These are phyloP conservation scores for Aricia artaxerxes DNA, from an alignment of 2,888 invertebrate genomes.

Conservation along the genomic window DNA sequence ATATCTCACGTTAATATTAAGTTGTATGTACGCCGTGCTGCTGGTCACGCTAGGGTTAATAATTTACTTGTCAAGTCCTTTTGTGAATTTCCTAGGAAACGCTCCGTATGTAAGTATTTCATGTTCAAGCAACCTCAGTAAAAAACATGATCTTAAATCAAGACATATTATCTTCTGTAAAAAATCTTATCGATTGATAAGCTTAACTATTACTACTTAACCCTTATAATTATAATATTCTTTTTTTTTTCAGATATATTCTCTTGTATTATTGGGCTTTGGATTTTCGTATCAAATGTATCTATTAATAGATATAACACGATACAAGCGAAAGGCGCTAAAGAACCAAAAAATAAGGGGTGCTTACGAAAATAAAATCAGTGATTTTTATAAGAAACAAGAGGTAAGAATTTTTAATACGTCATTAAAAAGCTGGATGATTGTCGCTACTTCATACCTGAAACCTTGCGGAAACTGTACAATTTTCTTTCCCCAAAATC, in stretches of 20 bases:
- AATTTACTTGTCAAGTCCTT: conserved; percentile 82
- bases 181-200: background rate
- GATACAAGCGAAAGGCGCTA: conserved; percentile 76
- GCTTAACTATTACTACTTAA: no score
- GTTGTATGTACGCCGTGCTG: conserved; percentile 85
- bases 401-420: conserved; percentile 54
- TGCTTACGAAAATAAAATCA: conserved; percentile 59
- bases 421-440: background rate
- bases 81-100: conserved; percentile 57
- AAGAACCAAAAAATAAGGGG: conserved; percentile 68
- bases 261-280: conserved; percentile 77
- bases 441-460: no score
- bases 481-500: no score
- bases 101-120: conserved; percentile 76
- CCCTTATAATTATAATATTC: background rate
- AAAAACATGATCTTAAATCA: background rate
- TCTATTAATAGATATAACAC: conserved; percentile 82
- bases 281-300: conserved; percentile 83
- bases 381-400: conserved; percentile 68
- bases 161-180: background rate
- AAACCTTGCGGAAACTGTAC: no score
- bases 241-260: conserved; percentile 77
- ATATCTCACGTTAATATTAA: conserved; percentile 81
- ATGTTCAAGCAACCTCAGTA: background rate
- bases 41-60: conserved; percentile 84